A percentile compares a stretch with the other conserved stretches of the same genome.
These are phyloP conservation scores for Pontoporia blainvillei DNA, from an alignment of 2,113 vertebrate species.

Conservation along the genomic window DNA sequence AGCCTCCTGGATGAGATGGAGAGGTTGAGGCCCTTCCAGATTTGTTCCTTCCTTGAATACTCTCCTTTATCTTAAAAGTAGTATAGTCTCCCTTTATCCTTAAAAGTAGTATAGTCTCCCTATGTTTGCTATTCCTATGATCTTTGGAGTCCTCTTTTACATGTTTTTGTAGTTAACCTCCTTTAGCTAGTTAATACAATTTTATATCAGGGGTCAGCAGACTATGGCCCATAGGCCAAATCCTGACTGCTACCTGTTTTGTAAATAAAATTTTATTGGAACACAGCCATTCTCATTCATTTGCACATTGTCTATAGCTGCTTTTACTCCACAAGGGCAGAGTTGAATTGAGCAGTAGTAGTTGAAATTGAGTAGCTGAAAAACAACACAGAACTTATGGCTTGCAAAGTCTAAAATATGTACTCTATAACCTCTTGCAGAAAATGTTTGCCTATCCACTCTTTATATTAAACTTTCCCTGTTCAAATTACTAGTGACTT, in stretches of 20 bases:
- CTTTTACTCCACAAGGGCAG: not conserved
- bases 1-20: not conserved
- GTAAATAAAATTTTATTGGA: not conserved
- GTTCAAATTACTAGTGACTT: not conserved
- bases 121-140: not conserved
- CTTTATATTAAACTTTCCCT: not conserved
- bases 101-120: not conserved
- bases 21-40: not conserved
- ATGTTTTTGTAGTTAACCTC: not conserved
- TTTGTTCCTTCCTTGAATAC: not conserved
- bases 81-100: not conserved
- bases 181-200: not conserved
- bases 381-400: not conserved
- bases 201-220: not conserved
- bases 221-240: not conserved
- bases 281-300: not conserved
- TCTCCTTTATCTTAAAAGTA: not conserved
- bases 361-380: not conserved
- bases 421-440: not conserved
- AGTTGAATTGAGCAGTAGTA: not conserved
- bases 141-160: not conserved
- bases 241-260: not conserved
- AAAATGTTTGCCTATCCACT: not conserved
- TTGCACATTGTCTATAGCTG: not conserved
- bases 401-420: not conserved